Percentiles rank a stretch among this genome's conserved stretches.
Evolutionary conservation across 2,888 invertebrate species (phyloP).

Genomic region (Leptopilina syphax): DNA sequence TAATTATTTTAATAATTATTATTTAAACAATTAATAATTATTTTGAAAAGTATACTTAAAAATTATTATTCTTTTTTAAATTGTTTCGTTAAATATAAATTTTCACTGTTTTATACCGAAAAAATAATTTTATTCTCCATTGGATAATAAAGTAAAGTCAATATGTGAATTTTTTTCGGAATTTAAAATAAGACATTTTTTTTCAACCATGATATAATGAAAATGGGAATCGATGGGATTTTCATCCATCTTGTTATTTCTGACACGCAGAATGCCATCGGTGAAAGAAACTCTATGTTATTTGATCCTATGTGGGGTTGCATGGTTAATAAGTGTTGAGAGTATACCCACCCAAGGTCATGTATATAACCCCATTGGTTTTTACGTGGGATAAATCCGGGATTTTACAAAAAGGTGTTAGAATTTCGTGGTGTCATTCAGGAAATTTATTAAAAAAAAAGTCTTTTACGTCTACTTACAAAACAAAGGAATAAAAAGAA

Average conservation of each 20-base stretch:
- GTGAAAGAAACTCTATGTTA: conserved; percentile 12
- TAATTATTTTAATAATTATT: too few relatives aligned
- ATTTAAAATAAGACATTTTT: background rate
- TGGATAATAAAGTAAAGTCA: too few relatives aligned
- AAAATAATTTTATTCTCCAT: too few relatives aligned
- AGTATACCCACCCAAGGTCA: conserved; percentile 4
- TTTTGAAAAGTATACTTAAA: too few relatives aligned
- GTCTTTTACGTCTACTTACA: too few relatives aligned
- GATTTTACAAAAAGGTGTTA: conserved; percentile 17
- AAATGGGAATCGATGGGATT: conserved; percentile 12
- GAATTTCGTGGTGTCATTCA: background rate
- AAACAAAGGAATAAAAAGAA: background rate
- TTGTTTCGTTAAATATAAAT: too few relatives aligned
- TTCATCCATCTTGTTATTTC: conserved; percentile 19
- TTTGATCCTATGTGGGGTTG: conserved; percentile 28
- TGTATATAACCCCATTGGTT: conserved; percentile 12
- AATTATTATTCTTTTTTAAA: too few relatives aligned
- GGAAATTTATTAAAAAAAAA: background rate
- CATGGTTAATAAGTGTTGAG: conserved; percentile 36
- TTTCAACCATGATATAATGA: background rate
- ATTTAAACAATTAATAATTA: too few relatives aligned
- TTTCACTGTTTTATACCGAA: too few relatives aligned
- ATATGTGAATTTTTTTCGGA: too few relatives aligned
- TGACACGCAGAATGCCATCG: conserved; percentile 22
- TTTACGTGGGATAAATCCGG: conserved; percentile 23